Base-by-base conservation (phyloP, 2,113 vertebrate genomes). In the Orthonyx spaldingii region DNA sequence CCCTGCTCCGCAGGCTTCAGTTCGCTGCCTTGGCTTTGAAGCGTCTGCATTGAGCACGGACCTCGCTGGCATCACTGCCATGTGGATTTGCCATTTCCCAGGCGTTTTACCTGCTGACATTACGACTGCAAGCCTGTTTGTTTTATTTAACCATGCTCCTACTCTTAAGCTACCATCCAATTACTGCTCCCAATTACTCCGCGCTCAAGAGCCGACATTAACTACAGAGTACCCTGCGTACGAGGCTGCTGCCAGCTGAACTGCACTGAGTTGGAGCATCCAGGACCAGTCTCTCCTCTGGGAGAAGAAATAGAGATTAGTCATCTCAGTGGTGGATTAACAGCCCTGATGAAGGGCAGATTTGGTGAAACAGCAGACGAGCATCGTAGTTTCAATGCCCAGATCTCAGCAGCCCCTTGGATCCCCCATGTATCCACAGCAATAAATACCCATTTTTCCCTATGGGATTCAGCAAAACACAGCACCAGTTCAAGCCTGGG, bases 151-250 rank as follows among this genome's bases (percentile, higher is more conserved):
- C 50, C 4, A 1, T 16, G 24, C 57, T 87, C 53, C 78, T 65
- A 13, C 74, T 93, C 94, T 91, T 93, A 79, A 95, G 87, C 78
- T 84, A 49, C 91, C 76, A 89, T 79, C 87, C 94, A 97, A 95
- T 91, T 96, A 94, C 70, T 47, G 81, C 72, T 96, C 89, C 50
- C 64, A 95, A 95, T 93, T 83, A 96, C 87, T 64, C 18, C 0
- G 65, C 0, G 0, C 46, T 93, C 66, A 55, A 83, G 74, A 87
- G 84, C 19, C 3, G 1, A 28, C 21, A 4, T 89, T 96, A 94
- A 96, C 89, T 95, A 93, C 80, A 85, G 93, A 61, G 44, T 8
- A 75, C 61, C 42, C 72, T 7, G 59, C 0, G 1, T 37, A 22
- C 0, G 1, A 64, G 46, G 87, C 10, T 90, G 93, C 70, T 50